Percentiles rank a stretch among this genome's conserved stretches.
phyloP scores from a whole-genome alignment of 53 echinoderm and acorn worm genomes.

The Echinometra lucunter region DNA sequence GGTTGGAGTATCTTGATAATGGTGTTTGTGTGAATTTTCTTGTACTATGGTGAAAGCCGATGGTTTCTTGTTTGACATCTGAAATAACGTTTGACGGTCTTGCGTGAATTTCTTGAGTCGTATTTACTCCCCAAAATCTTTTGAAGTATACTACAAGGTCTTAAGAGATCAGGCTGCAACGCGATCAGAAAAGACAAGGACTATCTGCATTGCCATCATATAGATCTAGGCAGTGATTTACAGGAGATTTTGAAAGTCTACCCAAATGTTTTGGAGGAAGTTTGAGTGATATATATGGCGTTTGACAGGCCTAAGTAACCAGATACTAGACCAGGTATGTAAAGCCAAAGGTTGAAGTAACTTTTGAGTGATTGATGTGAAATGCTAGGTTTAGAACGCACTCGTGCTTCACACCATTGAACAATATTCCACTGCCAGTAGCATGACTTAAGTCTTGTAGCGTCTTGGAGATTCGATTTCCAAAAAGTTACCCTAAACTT shows the following conservation, averaged over 20 bases:
- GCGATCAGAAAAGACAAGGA: neutral
- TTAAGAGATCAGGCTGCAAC: too few relatives aligned
- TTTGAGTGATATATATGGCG: neutral
- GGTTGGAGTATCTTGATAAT: too few relatives aligned
- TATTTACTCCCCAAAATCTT: too few relatives aligned
- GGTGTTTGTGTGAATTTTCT: neutral
- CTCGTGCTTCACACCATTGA: too few relatives aligned
- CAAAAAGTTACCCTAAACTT: too few relatives aligned
- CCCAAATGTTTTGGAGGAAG: neutral
- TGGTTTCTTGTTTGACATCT: too few relatives aligned
- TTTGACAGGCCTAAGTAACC: constrained; percentile 3
- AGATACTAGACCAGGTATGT: neutral
- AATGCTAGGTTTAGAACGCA: neutral
- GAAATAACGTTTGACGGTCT: too few relatives aligned
- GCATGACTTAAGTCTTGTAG: too few relatives aligned
- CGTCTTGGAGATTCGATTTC: too few relatives aligned
- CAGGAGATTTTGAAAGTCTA: neutral
- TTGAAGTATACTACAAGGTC: too few relatives aligned
- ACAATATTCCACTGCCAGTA: too few relatives aligned
- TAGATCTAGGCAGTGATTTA: neutral
- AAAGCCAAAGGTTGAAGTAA: neutral
- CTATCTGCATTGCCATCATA: neutral
- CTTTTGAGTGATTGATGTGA: neutral
- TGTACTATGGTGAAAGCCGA: neutral
- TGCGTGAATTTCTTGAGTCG: too few relatives aligned